A percentile compares a stretch with the other conserved stretches of the same genome.
phyloP scores from a whole-genome alignment of 1,140 invertebrate species.

The Limonius californicus region DNA sequence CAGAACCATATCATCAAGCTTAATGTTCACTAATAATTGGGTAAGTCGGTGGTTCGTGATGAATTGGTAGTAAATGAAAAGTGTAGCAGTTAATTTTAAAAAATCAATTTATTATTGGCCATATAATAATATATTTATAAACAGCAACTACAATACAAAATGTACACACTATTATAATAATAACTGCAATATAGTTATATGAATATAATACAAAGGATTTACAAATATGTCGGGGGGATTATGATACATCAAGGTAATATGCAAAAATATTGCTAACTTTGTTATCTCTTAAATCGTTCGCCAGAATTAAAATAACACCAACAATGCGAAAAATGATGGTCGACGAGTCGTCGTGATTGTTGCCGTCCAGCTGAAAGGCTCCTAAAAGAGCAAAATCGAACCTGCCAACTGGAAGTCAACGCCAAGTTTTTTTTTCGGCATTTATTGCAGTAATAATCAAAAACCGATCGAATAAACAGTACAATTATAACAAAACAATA shows the following conservation, averaged over 20 bases:
- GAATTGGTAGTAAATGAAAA: too few species aligned
- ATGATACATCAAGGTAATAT: slow-evolving; percentile 45
- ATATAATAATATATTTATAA: slow-evolving; percentile 48
- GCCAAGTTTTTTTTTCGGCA: background rate
- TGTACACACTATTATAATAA: slow-evolving; percentile 47
- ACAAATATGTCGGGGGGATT: slow-evolving; percentile 39
- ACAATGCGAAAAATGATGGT: slow-evolving; percentile 38
- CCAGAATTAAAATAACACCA: slow-evolving; percentile 38
- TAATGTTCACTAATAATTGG: too few species aligned
- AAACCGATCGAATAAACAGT: slow-evolving; percentile 19
- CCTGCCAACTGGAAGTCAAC: background rate
- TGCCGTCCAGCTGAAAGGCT: background rate
- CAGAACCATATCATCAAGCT: too few species aligned
- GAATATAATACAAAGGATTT: slow-evolving; percentile 48
- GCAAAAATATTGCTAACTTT: slow-evolving; percentile 49
- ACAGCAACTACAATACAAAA: slow-evolving; percentile 50
- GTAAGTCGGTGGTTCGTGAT: too few species aligned
- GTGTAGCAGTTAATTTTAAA: slow-evolving; percentile 40
- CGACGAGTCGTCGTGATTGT: background rate
- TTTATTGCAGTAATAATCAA: slow-evolving; percentile 18
- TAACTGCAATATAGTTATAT: slow-evolving; percentile 46
- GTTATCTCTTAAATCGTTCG: slow-evolving; percentile 44
- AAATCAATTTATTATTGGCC: slow-evolving; percentile 47
- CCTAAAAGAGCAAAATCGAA: slow-evolving; percentile 4
- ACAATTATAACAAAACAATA: slow-evolving; percentile 42